A percentile compares a stretch with the other conserved stretches of the same genome.
Conservation (phyloP, 2,113 vertebrate species). For the Oryzias woworae region DNA sequence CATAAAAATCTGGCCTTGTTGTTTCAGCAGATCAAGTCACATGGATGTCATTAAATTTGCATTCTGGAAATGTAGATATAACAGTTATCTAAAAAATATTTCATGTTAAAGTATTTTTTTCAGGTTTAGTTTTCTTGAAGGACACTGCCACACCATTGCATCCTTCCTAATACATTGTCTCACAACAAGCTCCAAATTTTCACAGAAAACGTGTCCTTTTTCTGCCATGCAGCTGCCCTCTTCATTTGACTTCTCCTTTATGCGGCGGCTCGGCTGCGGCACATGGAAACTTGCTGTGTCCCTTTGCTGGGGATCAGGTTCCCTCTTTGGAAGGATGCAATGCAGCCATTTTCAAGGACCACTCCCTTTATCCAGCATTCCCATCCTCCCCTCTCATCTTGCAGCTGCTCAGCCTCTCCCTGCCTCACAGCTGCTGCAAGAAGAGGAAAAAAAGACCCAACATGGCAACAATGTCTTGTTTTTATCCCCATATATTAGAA, state of each 20-base stretch:
- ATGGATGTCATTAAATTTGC: no score
- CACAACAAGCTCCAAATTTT: neutral
- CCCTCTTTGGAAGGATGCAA: slow-evolving; percentile 30
- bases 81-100: no score
- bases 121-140: no score
- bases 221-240: neutral
- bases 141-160: no score
- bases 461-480: slow-evolving; percentile 26
- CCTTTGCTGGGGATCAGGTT: slow-evolving; percentile 42
- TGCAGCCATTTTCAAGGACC: slow-evolving; percentile 41
- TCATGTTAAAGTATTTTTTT: no score
- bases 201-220: neutral
- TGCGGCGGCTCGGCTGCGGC: slow-evolving; percentile 11
- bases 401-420: slow-evolving; percentile 65
- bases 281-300: slow-evolving; percentile 32
- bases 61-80: no score
- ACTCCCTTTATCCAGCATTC: slow-evolving; percentile 62
- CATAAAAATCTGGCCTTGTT: neutral
- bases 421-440: slow-evolving; percentile 53
- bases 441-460: neutral
- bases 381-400: slow-evolving; percentile 56
- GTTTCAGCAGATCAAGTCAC: no score
- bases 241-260: slow-evolving; percentile 6
- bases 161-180: neutral
- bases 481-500: slow-evolving; percentile 22